Percentiles rank a stretch among this genome's conserved stretches.
These are phyloP conservation scores for Synchiropus splendidus DNA, from an alignment of 2,113 vertebrate genomes.

Conservation along the genomic window DNA sequence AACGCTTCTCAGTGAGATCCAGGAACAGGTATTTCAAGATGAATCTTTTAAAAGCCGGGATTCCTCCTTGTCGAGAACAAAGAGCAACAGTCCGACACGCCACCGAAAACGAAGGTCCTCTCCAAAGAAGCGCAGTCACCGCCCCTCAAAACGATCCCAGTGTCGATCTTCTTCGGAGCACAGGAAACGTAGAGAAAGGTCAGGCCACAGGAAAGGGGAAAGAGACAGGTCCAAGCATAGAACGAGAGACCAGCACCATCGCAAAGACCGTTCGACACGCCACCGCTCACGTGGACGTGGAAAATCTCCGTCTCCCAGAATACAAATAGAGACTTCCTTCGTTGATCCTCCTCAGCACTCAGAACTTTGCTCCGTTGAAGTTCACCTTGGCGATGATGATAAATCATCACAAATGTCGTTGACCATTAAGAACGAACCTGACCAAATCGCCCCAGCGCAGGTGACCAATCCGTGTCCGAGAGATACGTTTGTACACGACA, in stretches of 20 bases:
- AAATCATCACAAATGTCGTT: conserved; percentile 1
- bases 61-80: conserved; percentile 26
- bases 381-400: conserved; percentile 8
- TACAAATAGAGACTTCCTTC: conserved; percentile 28
- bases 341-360: too few species aligned
- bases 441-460: conserved; percentile 10
- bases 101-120: conserved; percentile 43
- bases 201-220: conserved; percentile 52
- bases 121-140: conserved; percentile 50
- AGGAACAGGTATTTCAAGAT: conserved; percentile 74
- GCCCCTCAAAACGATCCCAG: conserved; percentile 43
- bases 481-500: conserved; percentile 6
- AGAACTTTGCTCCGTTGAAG: conserved; percentile 3
- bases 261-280: conserved; percentile 28
- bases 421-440: conserved; percentile 26
- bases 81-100: conserved; percentile 21
- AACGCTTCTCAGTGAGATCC: conserved; percentile 83
- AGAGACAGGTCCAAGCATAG: conserved; percentile 49
- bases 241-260: conserved; percentile 41
- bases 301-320: conserved; percentile 46
- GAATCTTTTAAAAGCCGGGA: conserved; percentile 21
- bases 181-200: conserved; percentile 40
- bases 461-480: too few species aligned
- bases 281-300: conserved; percentile 37
- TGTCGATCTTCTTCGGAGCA: conserved; percentile 46